Evolutionary conservation across 2,797 vertebrate species (phyloP), one percentile per base, ranked within the genome.

Genomic region (Phalloptychus januarius): DNA sequence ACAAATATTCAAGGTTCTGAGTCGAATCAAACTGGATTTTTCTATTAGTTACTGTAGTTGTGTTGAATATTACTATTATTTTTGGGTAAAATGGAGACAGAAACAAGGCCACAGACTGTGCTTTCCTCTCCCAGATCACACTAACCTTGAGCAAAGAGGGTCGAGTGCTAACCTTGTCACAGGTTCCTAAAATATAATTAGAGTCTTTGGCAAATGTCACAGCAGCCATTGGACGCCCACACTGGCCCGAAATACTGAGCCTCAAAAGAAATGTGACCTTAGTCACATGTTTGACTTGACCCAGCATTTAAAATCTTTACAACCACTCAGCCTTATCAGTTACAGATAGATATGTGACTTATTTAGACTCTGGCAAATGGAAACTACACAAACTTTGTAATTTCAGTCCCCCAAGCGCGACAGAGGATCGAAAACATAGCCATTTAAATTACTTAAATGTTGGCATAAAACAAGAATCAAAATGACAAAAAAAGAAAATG

Each of bases 101-200:
- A 63, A 79, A 16, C 7, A 72, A 61, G 65, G 20, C 10, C 12
- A 76, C 8, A 4, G 40, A 56, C 71, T 61, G 33, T 72, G 15
- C 3, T 44, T 82, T 61, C 54, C 71, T 71, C 23, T 42, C 76
- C 74, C 45, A 13, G 46, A 78, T 54, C 71, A 42, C 1, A 75
- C 71, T 74, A 79, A 91, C 90, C 89, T 87, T 92, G 78, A 82
- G 42, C 48, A 20, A 16, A 0, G 79, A 80, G 76, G 83, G 82
- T 88, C 80, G 76, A 80, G 79, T 42, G 63, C 76, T 88, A 76
- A 89, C 82, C 86, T 78, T 44, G 28, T 77, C 67, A 69, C 20
- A 15, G 63, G 76, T 78, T 91, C 83, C 85, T 79, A 91, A 94
- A 93, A 92, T 86, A 87, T 89, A 89, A 89, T 52, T 45, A 84